Conservation (phyloP, 2,797 vertebrate genomes). For the Macropus fuliginosus region DNA sequence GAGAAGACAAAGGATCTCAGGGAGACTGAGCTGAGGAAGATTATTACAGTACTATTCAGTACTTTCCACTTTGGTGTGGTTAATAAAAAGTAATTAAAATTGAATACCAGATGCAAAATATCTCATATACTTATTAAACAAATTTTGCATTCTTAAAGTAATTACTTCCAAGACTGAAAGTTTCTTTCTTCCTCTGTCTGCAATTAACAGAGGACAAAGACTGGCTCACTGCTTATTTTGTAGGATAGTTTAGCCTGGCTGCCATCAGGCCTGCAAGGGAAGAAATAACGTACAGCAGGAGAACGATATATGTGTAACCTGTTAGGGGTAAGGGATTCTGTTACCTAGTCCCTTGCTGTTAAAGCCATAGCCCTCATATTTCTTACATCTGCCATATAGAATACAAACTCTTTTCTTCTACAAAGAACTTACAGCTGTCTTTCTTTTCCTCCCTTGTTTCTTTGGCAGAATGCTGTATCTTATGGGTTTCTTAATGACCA, state of each 20-base stretch:
- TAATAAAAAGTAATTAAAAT: not conserved
- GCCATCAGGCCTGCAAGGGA: not conserved
- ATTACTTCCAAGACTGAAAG: not conserved
- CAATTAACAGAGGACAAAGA: not conserved
- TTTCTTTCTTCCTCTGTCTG: not conserved
- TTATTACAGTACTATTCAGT: not conserved
- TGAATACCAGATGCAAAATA: not conserved
- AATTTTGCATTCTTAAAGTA: not conserved
- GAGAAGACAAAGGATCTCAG: not conserved
- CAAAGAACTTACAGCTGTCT: not conserved
- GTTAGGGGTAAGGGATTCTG: not conserved
- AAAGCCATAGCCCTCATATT: not conserved
- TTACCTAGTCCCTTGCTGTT: not conserved
- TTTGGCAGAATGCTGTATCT: not conserved
- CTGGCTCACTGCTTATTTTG: not conserved
- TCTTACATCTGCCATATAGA: not conserved
- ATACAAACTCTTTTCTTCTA: not conserved
- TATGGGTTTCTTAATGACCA: not conserved
- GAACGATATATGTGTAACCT: not conserved
- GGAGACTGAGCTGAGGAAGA: not conserved
- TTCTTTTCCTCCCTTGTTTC: not conserved
- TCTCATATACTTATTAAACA: not conserved
- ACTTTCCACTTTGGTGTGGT: not conserved
- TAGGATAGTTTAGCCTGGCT: not conserved
- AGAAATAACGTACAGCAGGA: not conserved